Conservation (phyloP, 2,888 invertebrate species). For the Thelaira solivaga region DNA sequence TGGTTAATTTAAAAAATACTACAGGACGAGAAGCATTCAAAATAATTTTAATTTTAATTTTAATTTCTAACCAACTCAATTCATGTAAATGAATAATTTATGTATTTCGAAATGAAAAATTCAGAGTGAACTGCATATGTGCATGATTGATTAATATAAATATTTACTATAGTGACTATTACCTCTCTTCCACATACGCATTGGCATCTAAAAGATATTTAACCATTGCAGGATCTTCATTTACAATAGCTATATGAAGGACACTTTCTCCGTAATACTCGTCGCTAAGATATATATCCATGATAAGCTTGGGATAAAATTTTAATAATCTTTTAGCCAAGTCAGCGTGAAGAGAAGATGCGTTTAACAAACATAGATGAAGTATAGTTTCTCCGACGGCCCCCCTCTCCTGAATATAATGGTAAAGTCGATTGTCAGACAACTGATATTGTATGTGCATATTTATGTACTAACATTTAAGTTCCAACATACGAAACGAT, state of each 20-base stretch:
- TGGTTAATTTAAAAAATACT: too few species aligned
- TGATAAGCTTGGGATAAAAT: conserved; percentile 96
- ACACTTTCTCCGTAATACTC: conserved; percentile 99
- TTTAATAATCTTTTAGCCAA: conserved; percentile 93
- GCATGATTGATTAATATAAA: too few species aligned
- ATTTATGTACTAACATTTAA: conserved; percentile 79
- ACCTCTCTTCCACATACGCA: conserved; percentile 90
- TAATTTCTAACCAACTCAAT: too few species aligned
- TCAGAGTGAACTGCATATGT: too few species aligned
- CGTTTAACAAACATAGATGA: conserved; percentile 94
- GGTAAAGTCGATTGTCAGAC: not conserved
- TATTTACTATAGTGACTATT: not conserved
- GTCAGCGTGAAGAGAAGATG: conserved; percentile 93
- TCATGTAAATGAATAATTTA: too few species aligned
- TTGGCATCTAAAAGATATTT: conserved; percentile 94
- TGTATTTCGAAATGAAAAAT: too few species aligned
- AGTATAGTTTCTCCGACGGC: conserved; percentile 97
- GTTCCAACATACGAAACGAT: conserved; percentile 94
- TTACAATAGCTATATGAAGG: conserved; percentile 97
- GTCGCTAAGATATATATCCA: conserved; percentile 96
- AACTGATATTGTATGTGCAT: not conserved
- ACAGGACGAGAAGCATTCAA: too few species aligned
- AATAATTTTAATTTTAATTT: too few species aligned
- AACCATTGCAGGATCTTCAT: conserved; percentile 98
- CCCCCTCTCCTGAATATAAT: conserved; percentile 84